These are phyloP conservation scores for Mastomys coucha DNA, from an alignment of 2,113 vertebrate genomes.

Conservation along the genomic window DNA sequence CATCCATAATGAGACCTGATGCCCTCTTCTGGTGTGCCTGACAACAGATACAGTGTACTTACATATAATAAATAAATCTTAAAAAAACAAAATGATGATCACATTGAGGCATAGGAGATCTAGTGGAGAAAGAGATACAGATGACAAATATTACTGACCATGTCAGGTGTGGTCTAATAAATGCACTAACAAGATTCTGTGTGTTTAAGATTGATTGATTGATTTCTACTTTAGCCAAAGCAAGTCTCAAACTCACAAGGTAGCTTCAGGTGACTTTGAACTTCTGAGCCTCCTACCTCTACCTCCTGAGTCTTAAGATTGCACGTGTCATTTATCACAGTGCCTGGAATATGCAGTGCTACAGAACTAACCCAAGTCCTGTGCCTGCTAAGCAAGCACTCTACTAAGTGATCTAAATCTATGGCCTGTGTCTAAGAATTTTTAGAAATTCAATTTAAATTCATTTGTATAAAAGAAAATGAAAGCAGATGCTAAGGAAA, in stretches of 20 bases:
- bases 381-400: not conserved
- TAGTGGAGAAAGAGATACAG: not conserved
- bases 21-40: too few species aligned
- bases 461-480: conserved; percentile 43
- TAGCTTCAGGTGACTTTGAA: not conserved
- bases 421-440: not conserved
- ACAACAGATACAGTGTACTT: too few species aligned
- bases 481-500: conserved; percentile 54
- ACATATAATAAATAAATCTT: too few species aligned
- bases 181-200: not conserved
- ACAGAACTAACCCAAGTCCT: not conserved
- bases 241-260: not conserved
- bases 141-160: not conserved
- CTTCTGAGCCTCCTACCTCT: not conserved
- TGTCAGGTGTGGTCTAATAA: not conserved
- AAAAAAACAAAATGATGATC: too few species aligned
- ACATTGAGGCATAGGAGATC: not conserved
- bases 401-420: not conserved
- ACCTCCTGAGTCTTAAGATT: not conserved
- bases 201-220: not conserved
- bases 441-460: conserved; percentile 51
- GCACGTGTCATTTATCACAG: too few species aligned
- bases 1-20: too few species aligned
- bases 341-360: too few species aligned
- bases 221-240: not conserved